phyloP scores from a whole-genome alignment of 2,888 invertebrate genomes.

The Callyntrura guangdongensis region DNA sequence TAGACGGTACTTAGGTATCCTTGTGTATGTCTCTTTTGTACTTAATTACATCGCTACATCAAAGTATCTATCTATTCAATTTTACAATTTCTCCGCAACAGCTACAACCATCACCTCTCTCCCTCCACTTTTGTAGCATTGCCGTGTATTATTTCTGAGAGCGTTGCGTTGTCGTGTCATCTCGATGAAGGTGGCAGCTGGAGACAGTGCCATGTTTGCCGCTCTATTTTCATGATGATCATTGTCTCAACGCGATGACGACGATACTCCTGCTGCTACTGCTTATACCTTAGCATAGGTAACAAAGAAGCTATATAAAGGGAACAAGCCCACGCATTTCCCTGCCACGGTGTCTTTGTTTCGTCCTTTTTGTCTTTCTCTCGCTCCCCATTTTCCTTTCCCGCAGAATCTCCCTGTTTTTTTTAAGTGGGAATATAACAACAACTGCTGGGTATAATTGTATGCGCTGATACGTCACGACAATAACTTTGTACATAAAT shows the following conservation, averaged over 20 bases:
- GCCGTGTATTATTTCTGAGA: constrained; percentile 6
- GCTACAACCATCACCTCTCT: too few relatives aligned
- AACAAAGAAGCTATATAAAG: too few relatives aligned
- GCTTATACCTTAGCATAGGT: background rate
- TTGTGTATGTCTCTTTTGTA: too few relatives aligned
- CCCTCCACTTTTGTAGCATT: background rate
- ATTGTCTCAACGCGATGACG: too few relatives aligned
- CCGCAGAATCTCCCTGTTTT: background rate
- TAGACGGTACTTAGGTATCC: background rate
- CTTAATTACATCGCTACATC: too few relatives aligned
- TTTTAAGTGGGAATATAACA: background rate
- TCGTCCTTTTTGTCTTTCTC: constrained; percentile 37
- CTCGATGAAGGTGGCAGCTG: background rate
- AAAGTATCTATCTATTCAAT: too few relatives aligned
- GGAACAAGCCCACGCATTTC: constrained; percentile 7
- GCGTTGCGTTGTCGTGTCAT: too few relatives aligned
- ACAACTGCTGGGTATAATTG: background rate
- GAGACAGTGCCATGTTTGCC: background rate
- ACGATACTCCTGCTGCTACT: too few relatives aligned
- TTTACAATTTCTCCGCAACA: too few relatives aligned
- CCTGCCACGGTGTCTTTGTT: constrained; percentile 37
- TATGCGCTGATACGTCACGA: constrained; percentile 29
- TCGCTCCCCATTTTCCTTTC: background rate
- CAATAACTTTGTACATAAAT: constrained; percentile 14
- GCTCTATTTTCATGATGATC: background rate